Evolutionary conservation across 2,888 invertebrate species (phyloP).

Genomic region (Ernsta delagoae): DNA sequence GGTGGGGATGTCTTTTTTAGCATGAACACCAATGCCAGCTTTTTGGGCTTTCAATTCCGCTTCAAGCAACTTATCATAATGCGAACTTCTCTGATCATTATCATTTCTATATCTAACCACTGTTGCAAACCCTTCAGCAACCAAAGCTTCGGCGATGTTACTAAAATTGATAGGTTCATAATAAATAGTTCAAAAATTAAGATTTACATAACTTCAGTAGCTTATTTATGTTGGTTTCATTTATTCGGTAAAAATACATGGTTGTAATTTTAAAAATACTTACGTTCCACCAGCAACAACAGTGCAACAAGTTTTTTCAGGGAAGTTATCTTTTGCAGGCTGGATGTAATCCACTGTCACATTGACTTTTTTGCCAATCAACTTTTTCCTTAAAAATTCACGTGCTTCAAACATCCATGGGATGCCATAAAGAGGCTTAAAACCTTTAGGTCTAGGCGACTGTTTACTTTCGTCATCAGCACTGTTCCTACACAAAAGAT

Average conservation of each 20-base stretch:
- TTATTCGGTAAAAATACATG: no score
- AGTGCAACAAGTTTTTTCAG: conserved; percentile 98
- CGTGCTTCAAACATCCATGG: conserved; percentile 99
- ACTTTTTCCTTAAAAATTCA: conserved; percentile 97
- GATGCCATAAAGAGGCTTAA: conserved; percentile 97
- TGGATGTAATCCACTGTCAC: conserved; percentile 98
- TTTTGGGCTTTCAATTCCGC: conserved; percentile 98
- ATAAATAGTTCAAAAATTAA: no score
- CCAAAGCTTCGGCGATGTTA: conserved; percentile 97
- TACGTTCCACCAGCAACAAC: conserved; percentile 88
- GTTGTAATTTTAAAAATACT: conserved; percentile 43
- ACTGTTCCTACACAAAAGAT: conserved; percentile 61
- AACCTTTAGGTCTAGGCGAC: conserved; percentile 89
- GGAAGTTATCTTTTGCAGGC: conserved; percentile 96
- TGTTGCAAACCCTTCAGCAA: conserved; percentile 95
- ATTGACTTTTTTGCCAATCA: conserved; percentile 97
- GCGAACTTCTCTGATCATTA: conserved; percentile 97
- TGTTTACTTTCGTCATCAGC: conserved; percentile 88
- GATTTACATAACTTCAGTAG: no score
- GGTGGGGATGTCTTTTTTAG: conserved; percentile 93
- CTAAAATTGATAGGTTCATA: no score
- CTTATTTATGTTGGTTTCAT: no score
- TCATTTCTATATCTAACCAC: conserved; percentile 97
- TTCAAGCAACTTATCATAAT: conserved; percentile 95
- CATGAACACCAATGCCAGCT: conserved; percentile 90